These are phyloP conservation scores for Tachypleus tridentatus DNA, from an alignment of 1,140 invertebrate species.

Conservation along the genomic window DNA sequence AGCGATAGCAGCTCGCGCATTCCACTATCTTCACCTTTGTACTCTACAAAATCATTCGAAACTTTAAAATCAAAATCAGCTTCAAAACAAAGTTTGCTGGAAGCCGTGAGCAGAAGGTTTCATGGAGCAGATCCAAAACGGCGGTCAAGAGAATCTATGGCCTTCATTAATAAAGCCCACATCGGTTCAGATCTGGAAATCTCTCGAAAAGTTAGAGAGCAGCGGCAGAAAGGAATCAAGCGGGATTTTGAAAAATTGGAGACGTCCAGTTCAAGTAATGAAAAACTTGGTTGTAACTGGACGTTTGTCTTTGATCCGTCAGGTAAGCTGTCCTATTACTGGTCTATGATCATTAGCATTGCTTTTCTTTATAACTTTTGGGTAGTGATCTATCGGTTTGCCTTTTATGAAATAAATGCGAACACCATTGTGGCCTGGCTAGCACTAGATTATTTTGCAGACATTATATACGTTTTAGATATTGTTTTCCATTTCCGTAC, in stretches of 20 bases:
- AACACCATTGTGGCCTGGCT: slow-evolving; percentile 89
- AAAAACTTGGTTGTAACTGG: slow-evolving; percentile 50
- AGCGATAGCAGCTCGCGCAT: slow-evolving; percentile 15
- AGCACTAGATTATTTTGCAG: slow-evolving; percentile 88
- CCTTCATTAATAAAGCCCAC: slow-evolving; percentile 31
- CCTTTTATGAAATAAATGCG: slow-evolving; percentile 66
- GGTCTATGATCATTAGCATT: slow-evolving; percentile 92
- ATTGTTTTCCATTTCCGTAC: slow-evolving; percentile 96
- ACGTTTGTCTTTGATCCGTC: slow-evolving; percentile 57
- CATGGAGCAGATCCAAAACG: slow-evolving; percentile 33
- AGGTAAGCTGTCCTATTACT: slow-evolving; percentile 84
- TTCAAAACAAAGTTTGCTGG: slow-evolving; percentile 46
- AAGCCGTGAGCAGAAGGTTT: slow-evolving; percentile 52
- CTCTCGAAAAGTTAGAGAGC: slow-evolving; percentile 19
- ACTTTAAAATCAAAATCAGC: slow-evolving; percentile 35
- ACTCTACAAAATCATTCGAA: slow-evolving; percentile 17
- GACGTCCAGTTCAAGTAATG: slow-evolving; percentile 25
- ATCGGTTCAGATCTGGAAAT: slow-evolving; percentile 38
- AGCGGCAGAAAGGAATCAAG: slow-evolving; percentile 46
- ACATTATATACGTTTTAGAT: slow-evolving; percentile 90
- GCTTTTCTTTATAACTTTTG: slow-evolving; percentile 98
- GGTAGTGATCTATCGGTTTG: slow-evolving; percentile 97
- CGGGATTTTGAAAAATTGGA: slow-evolving; percentile 46
- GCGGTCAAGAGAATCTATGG: slow-evolving; percentile 34
- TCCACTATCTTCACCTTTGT: slow-evolving; percentile 16